Base-by-base conservation (phyloP, 2,113 vertebrate genomes). In the Lycocorax pyrrhopterus region DNA sequence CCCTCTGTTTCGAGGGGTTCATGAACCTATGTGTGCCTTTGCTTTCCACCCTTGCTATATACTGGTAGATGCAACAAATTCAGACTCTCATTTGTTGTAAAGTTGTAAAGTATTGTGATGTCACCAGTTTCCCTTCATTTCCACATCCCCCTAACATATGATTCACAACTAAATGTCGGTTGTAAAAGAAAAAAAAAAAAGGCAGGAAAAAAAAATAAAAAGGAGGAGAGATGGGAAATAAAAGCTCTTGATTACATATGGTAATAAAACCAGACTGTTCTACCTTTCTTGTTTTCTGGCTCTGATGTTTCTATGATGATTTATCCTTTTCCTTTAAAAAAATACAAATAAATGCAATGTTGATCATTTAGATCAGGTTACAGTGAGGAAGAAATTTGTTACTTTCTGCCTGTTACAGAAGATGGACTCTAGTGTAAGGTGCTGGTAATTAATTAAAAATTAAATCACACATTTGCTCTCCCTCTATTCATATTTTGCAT, bases 81-180 rank as follows among this genome's bases (percentile, higher is more conserved):
- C 98, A 97, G 96, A 98, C 96, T 98, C 94, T 97, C 98, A 98
- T 98, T 98, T 98, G 98, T 98, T 98, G 98, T 99, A 98, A 98
- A 98, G 97, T 98, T 99, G 99, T 99, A 99, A 98, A 98, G 98
- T 99, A 98, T 98, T 98, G 99, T 99, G 98, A 98, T 96, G 98
- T 99, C 99, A 99, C 98, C 98, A 97, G 85, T 97, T 98, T 98
- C 98, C 98, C 98, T 98, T 98, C 98, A 98, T 98, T 97, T 98
- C 97, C 98, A 98, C 98, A 97, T 96, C 97, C 98, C 98, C 98
- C 97, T 99, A 99, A 99, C 98, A 98, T 99, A 98, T 97, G 98
- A 99, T 98, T 99, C 99, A 99, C 97, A 97, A 98, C 96, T 98
- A 98, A 99, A 98, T 99, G 98, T 99, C 98, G 96, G 98, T 98